Evolutionary conservation across 2,888 invertebrate species (phyloP).

Genomic region (Heteromyza rotundicornis): DNA sequence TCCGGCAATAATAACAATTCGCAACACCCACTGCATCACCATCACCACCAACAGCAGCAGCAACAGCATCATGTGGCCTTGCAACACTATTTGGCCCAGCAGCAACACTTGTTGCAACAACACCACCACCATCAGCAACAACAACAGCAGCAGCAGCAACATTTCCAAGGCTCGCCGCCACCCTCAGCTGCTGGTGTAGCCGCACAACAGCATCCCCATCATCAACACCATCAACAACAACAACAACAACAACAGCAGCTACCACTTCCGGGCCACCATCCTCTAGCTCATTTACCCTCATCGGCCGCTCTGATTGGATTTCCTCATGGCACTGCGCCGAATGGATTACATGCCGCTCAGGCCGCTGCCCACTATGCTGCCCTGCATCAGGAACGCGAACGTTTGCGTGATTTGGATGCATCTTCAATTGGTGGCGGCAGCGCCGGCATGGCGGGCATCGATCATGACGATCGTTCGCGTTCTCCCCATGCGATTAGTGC

Average conservation of each 20-base stretch:
- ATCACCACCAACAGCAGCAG: conserved; percentile 36
- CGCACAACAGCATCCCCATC: conserved; percentile 24
- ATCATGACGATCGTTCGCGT: conserved; percentile 59
- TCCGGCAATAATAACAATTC: conserved; percentile 20
- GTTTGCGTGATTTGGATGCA: conserved; percentile 42
- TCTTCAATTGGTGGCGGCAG: conserved; percentile 13
- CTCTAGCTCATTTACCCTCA: conserved; percentile 42
- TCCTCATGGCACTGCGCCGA: conserved; percentile 22
- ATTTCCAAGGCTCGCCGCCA: conserved; percentile 34
- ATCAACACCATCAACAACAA: conserved; percentile 11
- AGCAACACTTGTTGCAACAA: conserved; percentile 44
- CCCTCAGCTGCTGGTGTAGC: conserved; percentile 39
- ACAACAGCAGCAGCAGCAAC: conserved; percentile 42
- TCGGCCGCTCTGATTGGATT: conserved; percentile 34
- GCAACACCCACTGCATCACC: neutral
- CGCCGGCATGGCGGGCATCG: conserved; percentile 28
- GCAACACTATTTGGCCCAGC: conserved; percentile 53
- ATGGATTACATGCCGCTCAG: conserved; percentile 31
- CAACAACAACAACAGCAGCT: conserved; percentile 6
- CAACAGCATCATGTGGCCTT: conserved; percentile 49
- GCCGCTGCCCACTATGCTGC: conserved; percentile 37
- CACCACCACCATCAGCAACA: conserved; percentile 40
- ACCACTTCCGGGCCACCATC: conserved; percentile 34
- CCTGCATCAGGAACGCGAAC: conserved; percentile 42
- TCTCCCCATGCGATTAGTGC: conserved; percentile 49